Evolutionary conservation across 2,113 vertebrate genomes (phyloP), one percentile per base, ranked within the genome.

Genomic region (Dendrocopos noguchii): DNA sequence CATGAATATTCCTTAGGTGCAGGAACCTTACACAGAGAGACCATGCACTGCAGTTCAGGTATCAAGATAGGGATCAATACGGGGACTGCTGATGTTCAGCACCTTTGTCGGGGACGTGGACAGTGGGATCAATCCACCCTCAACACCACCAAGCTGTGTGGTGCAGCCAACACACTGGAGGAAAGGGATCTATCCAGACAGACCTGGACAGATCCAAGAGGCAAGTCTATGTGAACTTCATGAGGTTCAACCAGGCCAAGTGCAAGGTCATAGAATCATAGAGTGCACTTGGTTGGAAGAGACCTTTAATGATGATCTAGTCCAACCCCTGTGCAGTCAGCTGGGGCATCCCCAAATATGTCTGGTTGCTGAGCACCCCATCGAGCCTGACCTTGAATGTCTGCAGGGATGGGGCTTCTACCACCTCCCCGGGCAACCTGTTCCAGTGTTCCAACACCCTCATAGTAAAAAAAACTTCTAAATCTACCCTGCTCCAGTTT

Each of bases 1-100:
- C 2, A 9, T 0, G 3, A 84, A 12, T 4, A 33, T 4, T 10
- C 29, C 27, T 3, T 2, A 7, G 55, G 39, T 56, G 80, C 50
- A 22, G 28, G 4, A 84, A 10, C 50, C 1, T 9, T 3, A 50
- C 1, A 29, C 3, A 27, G 20, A 36, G 6, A 66, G 12, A 36
- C 57, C 44, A 22, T 70, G 55, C n/a, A 36, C 72, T 59, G 31
- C 21, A 22, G 31, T 1, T 34, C 7, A 50, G n/a, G 9, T 13
- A 27, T 1, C 19, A 13, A 33, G n/a, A 19, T 7, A 27, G n/a
- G 16, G 24, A 52, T 34, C n/a, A 9, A 17, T 13, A 34, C 12
- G 52, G 67, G n/a, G 66, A 52, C 46, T 31, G 15, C 15, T 17
- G 44, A 44, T 68, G 65, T n/a, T 24, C 15, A 47, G 22, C 31